A percentile compares a stretch with the other conserved stretches of the same genome.
Evolutionary conservation across 2,888 invertebrate species (phyloP).

Genomic region (Tetrapedia diversipes): DNA sequence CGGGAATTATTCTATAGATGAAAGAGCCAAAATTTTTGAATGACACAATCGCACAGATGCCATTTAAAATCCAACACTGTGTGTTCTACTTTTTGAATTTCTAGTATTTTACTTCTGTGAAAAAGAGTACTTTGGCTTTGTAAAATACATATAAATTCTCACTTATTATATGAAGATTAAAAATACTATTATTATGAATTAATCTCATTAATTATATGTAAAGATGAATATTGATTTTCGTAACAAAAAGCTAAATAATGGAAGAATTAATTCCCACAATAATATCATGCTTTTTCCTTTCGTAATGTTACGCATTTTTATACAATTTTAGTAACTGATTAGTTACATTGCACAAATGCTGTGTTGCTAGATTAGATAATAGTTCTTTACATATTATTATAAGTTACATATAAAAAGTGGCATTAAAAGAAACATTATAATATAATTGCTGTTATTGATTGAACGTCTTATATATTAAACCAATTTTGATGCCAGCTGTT

Average conservation of each 20-base stretch:
- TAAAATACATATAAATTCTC: background rate
- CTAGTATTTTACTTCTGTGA: background rate
- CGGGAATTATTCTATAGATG: conserved; percentile 49
- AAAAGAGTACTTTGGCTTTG: background rate
- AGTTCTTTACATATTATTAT: background rate
- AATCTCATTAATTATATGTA: conserved; percentile 1
- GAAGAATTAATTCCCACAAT: background rate
- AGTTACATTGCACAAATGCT: background rate
- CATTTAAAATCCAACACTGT: conserved; percentile 39
- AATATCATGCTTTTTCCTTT: background rate
- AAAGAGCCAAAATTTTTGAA: conserved; percentile 43
- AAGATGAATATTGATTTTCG: background rate
- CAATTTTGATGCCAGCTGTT: conserved; percentile 70
- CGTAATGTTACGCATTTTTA: background rate
- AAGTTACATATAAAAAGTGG: conserved; percentile 3
- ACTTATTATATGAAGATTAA: background rate
- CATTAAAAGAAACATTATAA: conserved; percentile 40
- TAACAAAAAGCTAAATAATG: background rate
- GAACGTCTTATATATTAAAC: conserved; percentile 64
- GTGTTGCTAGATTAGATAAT: background rate
- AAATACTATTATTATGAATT: background rate
- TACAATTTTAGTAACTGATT: background rate
- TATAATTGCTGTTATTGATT: conserved; percentile 71
- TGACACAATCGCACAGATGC: conserved; percentile 42
- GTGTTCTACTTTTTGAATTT: conserved; percentile 1